Percentiles rank a stretch among this genome's conserved stretches.
Conservation (phyloP, 2,888 invertebrate genomes). For the Lasioglossum leucozonium region DNA sequence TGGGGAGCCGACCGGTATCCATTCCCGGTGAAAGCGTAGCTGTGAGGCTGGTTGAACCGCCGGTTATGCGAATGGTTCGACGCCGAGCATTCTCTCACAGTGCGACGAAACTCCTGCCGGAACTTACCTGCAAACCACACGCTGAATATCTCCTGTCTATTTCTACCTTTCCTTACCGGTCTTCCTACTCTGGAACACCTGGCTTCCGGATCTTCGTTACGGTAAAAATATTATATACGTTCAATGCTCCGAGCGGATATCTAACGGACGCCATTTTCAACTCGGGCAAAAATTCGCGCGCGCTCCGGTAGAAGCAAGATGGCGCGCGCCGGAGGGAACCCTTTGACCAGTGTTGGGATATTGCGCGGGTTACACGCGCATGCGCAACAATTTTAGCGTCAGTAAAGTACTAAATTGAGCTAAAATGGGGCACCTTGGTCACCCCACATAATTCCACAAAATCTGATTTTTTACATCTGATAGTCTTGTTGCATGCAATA, state of each 20-base stretch:
- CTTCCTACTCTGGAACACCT: background rate
- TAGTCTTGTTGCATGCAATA: too few relatives aligned
- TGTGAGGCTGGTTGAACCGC: conserved; percentile 48
- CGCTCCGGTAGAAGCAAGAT: background rate
- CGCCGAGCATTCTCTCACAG: conserved; percentile 87
- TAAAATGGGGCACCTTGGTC: too few relatives aligned
- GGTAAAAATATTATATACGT: background rate
- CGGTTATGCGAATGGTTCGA: conserved; percentile 33
- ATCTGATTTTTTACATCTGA: too few relatives aligned
- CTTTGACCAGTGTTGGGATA: too few relatives aligned
- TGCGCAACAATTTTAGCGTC: too few relatives aligned
- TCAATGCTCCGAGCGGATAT: background rate
- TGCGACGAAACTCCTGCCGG: conserved; percentile 89
- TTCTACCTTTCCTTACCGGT: background rate
- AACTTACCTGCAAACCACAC: conserved; percentile 88
- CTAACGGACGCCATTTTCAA: background rate
- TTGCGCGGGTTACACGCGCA: too few relatives aligned
- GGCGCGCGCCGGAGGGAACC: background rate
- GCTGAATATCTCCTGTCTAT: conserved; percentile 30
- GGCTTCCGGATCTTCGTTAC: background rate
- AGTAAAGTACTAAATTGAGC: too few relatives aligned
- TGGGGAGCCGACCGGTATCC: conserved; percentile 62
- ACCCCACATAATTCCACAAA: too few relatives aligned
- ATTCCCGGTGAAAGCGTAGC: conserved; percentile 60
- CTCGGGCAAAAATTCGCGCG: background rate